Conservation (phyloP, 1,140 invertebrate genomes). For the Andrena cerasifolii region DNA sequence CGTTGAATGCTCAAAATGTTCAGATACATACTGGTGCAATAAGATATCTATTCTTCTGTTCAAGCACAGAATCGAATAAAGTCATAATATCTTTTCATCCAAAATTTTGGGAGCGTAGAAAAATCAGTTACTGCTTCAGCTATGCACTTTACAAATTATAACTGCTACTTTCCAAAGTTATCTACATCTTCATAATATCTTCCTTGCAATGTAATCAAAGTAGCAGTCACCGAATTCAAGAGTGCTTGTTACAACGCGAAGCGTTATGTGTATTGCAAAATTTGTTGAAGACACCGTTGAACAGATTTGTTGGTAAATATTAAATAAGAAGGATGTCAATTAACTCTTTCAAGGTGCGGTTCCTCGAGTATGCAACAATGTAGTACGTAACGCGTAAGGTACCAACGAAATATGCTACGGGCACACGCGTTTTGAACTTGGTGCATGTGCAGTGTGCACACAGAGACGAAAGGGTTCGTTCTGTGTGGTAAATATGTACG, state of each 20-base stretch:
- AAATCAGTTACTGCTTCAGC: too few relatives aligned
- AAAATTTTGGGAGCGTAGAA: not conserved
- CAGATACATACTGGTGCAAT: too few relatives aligned
- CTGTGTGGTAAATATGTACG: constrained; percentile 76
- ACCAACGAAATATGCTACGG: constrained; percentile 39
- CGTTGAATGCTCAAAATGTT: too few relatives aligned
- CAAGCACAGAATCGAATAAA: too few relatives aligned
- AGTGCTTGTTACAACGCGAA: not conserved
- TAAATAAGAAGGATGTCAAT: constrained; percentile 1
- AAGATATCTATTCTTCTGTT: too few relatives aligned
- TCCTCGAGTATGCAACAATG: constrained; percentile 36
- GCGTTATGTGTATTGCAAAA: not conserved
- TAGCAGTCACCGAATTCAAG: not conserved
- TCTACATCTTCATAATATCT: not conserved
- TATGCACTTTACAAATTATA: too few relatives aligned
- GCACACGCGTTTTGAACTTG: constrained; percentile 36
- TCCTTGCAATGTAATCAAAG: not conserved
- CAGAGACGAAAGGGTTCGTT: constrained; percentile 53
- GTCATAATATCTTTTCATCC: too few relatives aligned
- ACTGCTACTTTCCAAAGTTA: too few relatives aligned
- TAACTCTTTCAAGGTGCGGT: constrained; percentile 27
- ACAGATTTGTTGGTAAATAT: not conserved
- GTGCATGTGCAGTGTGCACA: constrained; percentile 66
- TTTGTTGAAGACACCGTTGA: not conserved
- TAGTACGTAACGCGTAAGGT: constrained; percentile 20